Evolutionary conservation across 2,888 invertebrate genomes (phyloP).

Genomic region (Conops quadrifasciatus): DNA sequence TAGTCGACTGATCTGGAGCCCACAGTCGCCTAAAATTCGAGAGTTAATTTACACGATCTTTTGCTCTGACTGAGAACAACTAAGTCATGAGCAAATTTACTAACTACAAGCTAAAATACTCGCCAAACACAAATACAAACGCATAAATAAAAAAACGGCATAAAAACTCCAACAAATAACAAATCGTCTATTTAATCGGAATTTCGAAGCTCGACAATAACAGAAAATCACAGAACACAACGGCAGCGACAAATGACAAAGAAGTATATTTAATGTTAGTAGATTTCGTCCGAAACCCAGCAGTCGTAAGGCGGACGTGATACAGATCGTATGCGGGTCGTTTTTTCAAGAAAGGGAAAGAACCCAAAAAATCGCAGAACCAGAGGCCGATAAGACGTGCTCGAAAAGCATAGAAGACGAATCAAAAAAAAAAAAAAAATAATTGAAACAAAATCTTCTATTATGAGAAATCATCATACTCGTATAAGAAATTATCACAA

Average conservation of each 20-base stretch:
- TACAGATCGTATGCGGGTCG: conserved; percentile 48
- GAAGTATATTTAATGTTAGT: conserved; percentile 53
- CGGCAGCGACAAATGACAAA: conserved; percentile 40
- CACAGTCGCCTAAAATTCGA: background rate
- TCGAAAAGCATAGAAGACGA: conserved; percentile 3
- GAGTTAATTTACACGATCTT: background rate
- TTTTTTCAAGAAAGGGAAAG: background rate
- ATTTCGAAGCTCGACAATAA: conserved; percentile 34
- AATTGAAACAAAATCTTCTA: background rate
- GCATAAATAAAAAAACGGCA: background rate
- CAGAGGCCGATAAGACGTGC: conserved; percentile 1
- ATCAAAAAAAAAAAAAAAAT: background rate
- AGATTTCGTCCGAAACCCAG: conserved; percentile 47
- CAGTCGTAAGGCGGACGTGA: conserved; percentile 57
- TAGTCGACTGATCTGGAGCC: too few species aligned
- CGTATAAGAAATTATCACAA: background rate
- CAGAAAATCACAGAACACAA: conserved; percentile 38
- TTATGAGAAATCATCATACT: background rate
- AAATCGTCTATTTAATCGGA: conserved; percentile 27
- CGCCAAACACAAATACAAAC: conserved; percentile 16
- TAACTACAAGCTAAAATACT: background rate
- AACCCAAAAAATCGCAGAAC: background rate
- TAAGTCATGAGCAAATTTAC: conserved; percentile 16
- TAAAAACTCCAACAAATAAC: background rate
- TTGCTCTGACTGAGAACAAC: too few species aligned